phyloP scores from a whole-genome alignment of 2,888 invertebrate species.

The Parnassius apollo region DNA sequence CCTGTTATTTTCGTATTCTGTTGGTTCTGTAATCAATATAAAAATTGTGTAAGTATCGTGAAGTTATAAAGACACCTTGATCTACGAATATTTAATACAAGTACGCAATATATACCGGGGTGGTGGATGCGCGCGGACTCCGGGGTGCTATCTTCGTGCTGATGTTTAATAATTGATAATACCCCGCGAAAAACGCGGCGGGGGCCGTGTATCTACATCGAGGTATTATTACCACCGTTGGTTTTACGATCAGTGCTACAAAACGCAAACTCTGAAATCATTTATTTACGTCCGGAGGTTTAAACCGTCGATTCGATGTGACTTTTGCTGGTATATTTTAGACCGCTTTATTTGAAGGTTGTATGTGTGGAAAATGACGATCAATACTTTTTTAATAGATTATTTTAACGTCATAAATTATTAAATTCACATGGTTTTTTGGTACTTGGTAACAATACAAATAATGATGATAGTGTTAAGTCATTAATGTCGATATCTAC shows the following conservation, averaged over 20 bases:
- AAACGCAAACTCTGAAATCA: slow-evolving; percentile 13
- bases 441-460: no score
- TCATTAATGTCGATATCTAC: no score
- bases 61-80: slow-evolving; percentile 44
- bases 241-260: slow-evolving; percentile 15
- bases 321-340: not conserved
- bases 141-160: slow-evolving; percentile 79
- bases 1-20: not conserved
- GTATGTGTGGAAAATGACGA: no score
- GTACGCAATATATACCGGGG: slow-evolving; percentile 65
- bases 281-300: slow-evolving; percentile 9
- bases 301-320: slow-evolving; percentile 5
- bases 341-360: not conserved
- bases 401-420: no score
- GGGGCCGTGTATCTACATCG: slow-evolving; percentile 43
- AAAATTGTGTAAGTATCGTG: slow-evolving; percentile 16
- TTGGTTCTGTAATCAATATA: not conserved
- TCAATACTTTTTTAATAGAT: no score
- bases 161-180: slow-evolving; percentile 82
- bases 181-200: slow-evolving; percentile 77
- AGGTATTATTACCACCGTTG: slow-evolving; percentile 48
- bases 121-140: slow-evolving; percentile 63
- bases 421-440: no score
- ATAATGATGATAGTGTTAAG: no score
- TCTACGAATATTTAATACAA: slow-evolving; percentile 78